Evolutionary conservation across 2,797 vertebrate genomes (phyloP).

Genomic region (Myiothlypis coronata): DNA sequence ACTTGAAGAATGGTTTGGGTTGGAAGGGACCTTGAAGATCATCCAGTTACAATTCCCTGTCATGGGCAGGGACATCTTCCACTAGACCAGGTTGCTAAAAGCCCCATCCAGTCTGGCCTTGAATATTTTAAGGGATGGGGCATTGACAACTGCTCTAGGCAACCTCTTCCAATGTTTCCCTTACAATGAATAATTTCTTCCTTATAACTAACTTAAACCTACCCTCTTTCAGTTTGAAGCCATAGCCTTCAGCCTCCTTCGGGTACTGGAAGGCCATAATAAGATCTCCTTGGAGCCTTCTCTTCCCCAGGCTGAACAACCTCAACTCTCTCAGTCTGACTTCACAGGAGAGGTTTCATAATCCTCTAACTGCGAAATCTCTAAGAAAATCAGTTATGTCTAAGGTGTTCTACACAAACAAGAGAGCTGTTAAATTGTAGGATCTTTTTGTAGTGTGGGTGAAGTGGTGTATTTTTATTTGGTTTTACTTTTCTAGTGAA

Average conservation of each 20-base stretch:
- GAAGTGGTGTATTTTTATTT: background rate
- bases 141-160: background rate
- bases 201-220: background rate
- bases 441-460: rapidly evolving
- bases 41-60: background rate
- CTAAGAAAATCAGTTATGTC: background rate
- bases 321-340: background rate
- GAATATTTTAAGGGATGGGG: background rate
- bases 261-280: background rate
- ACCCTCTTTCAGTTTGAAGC: background rate
- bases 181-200: background rate
- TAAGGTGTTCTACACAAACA: background rate
- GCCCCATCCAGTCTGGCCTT: background rate
- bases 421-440: background rate
- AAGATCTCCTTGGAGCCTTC: background rate
- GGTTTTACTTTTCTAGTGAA: background rate
- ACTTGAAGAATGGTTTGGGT: background rate
- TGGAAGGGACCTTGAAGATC: background rate
- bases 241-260: background rate
- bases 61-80: background rate
- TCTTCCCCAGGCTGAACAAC: background rate
- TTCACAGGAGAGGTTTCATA: background rate
- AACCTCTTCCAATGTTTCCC: background rate
- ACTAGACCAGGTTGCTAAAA: background rate
- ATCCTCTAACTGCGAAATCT: background rate